Evolutionary conservation across 2,797 vertebrate species (phyloP).

Genomic region (Onychomys leucogaster): DNA sequence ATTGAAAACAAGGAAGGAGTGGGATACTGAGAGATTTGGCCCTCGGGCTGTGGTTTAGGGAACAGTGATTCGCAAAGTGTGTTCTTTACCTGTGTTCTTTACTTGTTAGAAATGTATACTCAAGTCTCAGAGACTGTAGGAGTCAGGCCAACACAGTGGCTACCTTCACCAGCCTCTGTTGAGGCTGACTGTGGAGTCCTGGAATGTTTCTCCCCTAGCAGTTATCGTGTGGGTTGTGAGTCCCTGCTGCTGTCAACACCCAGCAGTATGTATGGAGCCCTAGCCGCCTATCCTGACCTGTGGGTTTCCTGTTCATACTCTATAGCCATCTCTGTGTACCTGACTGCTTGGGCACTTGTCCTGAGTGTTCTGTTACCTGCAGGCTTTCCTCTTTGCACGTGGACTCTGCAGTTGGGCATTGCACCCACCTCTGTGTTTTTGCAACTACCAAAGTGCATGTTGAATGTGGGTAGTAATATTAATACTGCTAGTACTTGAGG

Average conservation of each 20-base stretch:
- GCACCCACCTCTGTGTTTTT: background rate
- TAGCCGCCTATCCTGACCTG: background rate
- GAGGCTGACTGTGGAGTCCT: background rate
- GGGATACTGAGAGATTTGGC: background rate
- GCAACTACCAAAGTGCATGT: background rate
- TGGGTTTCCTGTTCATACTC: too few species aligned
- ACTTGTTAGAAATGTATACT: background rate
- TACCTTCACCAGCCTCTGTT: background rate
- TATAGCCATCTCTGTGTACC: accelerated
- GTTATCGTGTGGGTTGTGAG: background rate
- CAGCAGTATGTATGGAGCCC: background rate
- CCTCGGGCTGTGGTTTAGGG: background rate
- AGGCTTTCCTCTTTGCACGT: background rate
- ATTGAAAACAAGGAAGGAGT: background rate
- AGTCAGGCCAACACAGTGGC: background rate
- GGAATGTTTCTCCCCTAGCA: background rate
- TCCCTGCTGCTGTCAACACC: background rate
- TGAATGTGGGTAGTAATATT: background rate
- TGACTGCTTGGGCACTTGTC: background rate
- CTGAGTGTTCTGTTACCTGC: background rate
- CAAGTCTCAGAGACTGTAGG: background rate
- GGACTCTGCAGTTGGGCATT: background rate
- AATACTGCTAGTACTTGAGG: background rate
- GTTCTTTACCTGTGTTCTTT: background rate
- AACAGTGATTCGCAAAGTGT: background rate